A percentile compares a stretch with the other conserved stretches of the same genome.
Evolutionary conservation across 2,797 vertebrate genomes (phyloP).

Genomic region (Vultur gryphus): DNA sequence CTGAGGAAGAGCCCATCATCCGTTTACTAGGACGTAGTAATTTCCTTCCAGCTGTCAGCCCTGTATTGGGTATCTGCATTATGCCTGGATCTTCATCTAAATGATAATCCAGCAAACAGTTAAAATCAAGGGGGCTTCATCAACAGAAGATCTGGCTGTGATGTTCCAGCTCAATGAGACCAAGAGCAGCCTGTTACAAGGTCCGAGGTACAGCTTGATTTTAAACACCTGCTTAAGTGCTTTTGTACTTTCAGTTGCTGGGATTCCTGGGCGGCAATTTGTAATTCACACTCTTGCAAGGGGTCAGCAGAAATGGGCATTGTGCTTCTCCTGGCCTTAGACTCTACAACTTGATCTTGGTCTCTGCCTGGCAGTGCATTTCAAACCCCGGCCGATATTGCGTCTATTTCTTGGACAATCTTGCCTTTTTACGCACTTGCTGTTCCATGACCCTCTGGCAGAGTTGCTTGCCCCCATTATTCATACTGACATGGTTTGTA

Average conservation of each 20-base stretch:
- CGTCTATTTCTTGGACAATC: background rate
- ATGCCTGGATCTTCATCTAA: background rate
- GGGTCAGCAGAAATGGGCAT: background rate
- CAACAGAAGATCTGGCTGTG: background rate
- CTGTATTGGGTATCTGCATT: background rate
- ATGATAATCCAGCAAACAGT: background rate
- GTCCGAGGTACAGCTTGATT: background rate
- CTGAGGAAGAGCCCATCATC: background rate
- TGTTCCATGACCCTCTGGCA: slow-evolving; percentile 65
- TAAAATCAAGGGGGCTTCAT: background rate
- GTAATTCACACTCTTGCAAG: background rate
- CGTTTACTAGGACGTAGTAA: background rate
- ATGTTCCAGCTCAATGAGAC: background rate
- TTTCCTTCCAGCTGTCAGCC: background rate
- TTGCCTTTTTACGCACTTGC: slow-evolving; percentile 38
- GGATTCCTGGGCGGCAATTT: background rate
- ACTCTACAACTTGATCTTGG: background rate
- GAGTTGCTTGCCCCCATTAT: slow-evolving; percentile 48
- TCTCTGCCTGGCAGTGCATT: background rate
- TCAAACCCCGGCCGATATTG: background rate
- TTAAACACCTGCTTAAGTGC: slow-evolving; percentile 1
- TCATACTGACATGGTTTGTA: slow-evolving; percentile 55
- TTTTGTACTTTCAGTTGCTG: background rate
- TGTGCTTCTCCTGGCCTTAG: background rate
- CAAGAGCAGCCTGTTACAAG: background rate